phyloP scores from a whole-genome alignment of 2,113 vertebrate species.

The Dicerorhinus sumatrensis region DNA sequence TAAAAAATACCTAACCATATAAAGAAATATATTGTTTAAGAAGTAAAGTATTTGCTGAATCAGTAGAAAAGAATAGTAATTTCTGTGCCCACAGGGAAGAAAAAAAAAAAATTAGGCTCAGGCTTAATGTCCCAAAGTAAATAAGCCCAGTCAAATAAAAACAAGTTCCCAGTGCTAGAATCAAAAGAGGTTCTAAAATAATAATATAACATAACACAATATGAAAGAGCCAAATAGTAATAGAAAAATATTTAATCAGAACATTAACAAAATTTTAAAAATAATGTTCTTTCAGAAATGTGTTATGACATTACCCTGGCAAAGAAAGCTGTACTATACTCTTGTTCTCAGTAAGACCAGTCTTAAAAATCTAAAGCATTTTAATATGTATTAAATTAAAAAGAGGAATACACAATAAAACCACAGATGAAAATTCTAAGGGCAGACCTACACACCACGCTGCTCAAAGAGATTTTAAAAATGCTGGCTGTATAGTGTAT shows the following conservation, averaged over 20 bases:
- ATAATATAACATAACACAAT: background rate
- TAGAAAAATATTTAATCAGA: background rate
- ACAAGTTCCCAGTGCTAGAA: background rate
- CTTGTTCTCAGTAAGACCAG: fast-evolving
- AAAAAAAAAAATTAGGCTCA: background rate
- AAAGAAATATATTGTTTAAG: background rate
- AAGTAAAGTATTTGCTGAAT: background rate
- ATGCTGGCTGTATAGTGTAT: fast-evolving
- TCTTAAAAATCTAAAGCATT: background rate
- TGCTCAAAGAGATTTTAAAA: background rate
- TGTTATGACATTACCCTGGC: no score
- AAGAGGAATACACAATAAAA: background rate
- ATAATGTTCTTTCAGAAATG: background rate
- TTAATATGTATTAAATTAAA: background rate
- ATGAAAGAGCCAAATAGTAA: no score
- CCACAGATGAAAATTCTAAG: background rate
- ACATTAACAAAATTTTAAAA: background rate
- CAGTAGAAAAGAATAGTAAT: background rate
- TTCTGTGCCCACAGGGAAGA: background rate
- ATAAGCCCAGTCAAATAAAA: background rate
- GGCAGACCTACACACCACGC: background rate
- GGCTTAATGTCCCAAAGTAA: background rate
- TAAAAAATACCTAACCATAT: background rate
- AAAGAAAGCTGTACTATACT: background rate
- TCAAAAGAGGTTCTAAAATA: background rate